These are phyloP conservation scores for Atherinosoma microstoma DNA, from an alignment of 2,797 vertebrate species.

Conservation along the genomic window DNA sequence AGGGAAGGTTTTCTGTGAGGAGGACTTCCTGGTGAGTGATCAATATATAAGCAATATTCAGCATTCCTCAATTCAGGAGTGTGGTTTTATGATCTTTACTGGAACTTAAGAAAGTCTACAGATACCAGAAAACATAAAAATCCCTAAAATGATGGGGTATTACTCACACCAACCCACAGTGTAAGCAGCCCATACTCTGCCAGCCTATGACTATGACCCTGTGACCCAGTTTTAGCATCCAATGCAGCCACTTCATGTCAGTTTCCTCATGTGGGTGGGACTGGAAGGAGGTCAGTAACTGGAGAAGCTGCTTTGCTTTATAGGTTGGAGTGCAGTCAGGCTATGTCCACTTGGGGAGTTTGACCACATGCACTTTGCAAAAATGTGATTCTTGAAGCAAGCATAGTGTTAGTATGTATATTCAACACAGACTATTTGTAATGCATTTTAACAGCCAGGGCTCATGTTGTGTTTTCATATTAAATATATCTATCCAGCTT, in stretches of 20 bases:
- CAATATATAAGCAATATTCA: slow-evolving; percentile 20
- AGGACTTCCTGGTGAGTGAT: slow-evolving; percentile 95
- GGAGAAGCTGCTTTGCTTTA: slow-evolving; percentile 47
- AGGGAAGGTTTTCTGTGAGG: slow-evolving; percentile 97
- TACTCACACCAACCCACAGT: not conserved
- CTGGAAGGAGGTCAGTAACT: slow-evolving; percentile 52
- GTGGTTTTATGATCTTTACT: slow-evolving; percentile 8
- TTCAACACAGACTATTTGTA: not conserved
- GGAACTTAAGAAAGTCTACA: not conserved
- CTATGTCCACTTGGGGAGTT: slow-evolving; percentile 10
- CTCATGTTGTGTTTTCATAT: not conserved
- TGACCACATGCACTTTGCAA: slow-evolving; percentile 5
- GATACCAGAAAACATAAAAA: not conserved
- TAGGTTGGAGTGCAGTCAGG: slow-evolving; percentile 16
- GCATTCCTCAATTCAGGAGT: not conserved
- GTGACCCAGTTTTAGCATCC: slow-evolving; percentile 41
- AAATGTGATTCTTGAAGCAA: not conserved
- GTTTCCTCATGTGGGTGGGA: slow-evolving; percentile 43
- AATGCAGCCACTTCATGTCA: slow-evolving; percentile 43
- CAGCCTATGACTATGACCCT: slow-evolving; percentile 30
- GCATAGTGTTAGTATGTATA: not conserved
- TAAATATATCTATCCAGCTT: slow-evolving; percentile 5
- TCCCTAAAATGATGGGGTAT: not conserved
- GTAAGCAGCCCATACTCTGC: not conserved
- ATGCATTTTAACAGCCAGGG: not conserved